Evolutionary conservation across 2,797 vertebrate species (phyloP), one percentile per base, ranked within the genome.

Genomic region (Chelonia mydas): DNA sequence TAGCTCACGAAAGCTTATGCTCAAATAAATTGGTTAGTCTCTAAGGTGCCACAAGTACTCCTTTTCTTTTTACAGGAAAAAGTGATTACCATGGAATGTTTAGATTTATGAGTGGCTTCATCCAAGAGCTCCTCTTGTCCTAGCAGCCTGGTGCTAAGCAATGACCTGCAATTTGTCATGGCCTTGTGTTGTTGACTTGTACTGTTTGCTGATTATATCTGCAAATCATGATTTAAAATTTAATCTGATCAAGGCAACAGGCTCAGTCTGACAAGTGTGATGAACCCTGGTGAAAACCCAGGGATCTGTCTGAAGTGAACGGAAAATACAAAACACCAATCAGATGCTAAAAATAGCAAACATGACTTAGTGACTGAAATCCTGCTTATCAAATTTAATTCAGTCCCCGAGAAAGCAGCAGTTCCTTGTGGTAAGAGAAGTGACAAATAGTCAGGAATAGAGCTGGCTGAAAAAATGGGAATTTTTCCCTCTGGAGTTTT

Each of bases 121-220:
- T 78, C 77, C 65, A 59, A 37, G 86, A 96, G 54, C 85, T 87
- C n/a, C 5, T 0, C 45, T 76, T 92, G 76, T 86, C 59, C 11
- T 19, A 19, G 90, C 55, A 89, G 21, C 89, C 89, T 49, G 1
- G 49, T 88, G 68, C 72, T 87, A 90, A 80, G 55, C 6, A 47
- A 65, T 55, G 83, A 81, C 2, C 1, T 85, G 82, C 86, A 77
- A 93, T 92, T 96, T 89, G 86, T 92, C 90, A 86, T 3, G 21
- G 5, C 3, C 45, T 89, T 96, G 81, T 87, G 87, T 50, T 89
- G 81, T 68, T 80, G 85, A 88, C 54, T 92, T 74, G 25, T 84
- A 87, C 92, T 86, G 90, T 92, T 95, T 86, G 54, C 81, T 90
- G 81, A 90, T 94, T 89, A 23, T 94, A 87, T 84, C 92, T 90